Conservation (phyloP, 2,888 invertebrate genomes). For the Listrodromus nycthemerus region DNA sequence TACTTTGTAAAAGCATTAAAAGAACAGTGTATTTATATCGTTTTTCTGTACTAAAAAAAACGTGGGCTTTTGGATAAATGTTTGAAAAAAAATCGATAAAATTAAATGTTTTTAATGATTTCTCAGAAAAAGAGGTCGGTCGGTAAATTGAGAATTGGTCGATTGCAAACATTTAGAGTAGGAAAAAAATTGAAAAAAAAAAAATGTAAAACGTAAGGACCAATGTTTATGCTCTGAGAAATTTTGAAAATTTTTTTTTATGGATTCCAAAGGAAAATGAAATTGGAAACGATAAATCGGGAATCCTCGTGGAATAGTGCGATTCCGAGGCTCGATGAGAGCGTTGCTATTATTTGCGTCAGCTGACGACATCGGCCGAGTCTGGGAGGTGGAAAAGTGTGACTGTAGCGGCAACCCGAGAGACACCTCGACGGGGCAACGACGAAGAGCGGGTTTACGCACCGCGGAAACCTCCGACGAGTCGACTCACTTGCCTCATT, state of each 20-base stretch:
- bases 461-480: constrained; percentile 48
- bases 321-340: constrained; percentile 10
- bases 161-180: not conserved
- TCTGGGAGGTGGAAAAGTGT: constrained; percentile 50
- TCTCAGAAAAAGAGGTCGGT: no score
- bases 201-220: not conserved
- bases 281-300: not conserved
- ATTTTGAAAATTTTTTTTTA: no score
- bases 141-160: no score
- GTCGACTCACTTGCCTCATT: constrained; percentile 27
- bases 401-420: constrained; percentile 10
- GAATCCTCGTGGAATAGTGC: constrained; percentile 23
- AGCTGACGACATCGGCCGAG: constrained; percentile 55
- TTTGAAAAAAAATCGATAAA: no score
- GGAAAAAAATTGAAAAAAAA: not conserved
- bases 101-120: no score
- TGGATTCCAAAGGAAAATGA: not conserved
- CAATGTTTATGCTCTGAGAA: not conserved
- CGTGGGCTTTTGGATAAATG: no score
- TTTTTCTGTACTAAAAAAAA: no score
- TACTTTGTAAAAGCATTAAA: no score
- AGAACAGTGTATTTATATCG: no score
- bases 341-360: constrained; percentile 60
- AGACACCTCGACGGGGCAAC: constrained; percentile 26
- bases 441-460: constrained; percentile 47